Evolutionary conservation across 2,113 vertebrate species (phyloP).

Genomic region (Hydropotes inermis): DNA sequence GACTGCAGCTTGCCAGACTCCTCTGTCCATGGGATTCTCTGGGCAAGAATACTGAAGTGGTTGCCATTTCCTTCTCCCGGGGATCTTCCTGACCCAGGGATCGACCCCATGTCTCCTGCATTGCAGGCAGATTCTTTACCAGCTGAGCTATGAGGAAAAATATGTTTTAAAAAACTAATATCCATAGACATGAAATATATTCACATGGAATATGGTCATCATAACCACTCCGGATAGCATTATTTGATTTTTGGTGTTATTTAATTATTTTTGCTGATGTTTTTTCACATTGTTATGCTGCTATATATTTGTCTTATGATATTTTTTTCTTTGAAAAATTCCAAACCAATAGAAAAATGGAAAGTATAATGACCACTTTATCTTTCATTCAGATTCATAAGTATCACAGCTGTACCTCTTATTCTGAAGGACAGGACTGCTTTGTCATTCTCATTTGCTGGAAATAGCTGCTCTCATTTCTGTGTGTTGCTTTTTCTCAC

Average conservation of each 20-base stretch:
- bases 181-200: neutral
- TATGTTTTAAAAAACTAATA: neutral
- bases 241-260: neutral
- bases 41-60: neutral
- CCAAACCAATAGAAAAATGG: neutral
- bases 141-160: neutral
- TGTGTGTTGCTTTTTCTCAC: neutral
- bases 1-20: neutral
- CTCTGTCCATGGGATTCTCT: neutral
- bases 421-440: neutral
- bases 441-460: neutral
- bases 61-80: neutral
- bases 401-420: neutral
- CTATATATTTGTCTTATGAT: neutral
- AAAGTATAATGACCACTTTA: neutral
- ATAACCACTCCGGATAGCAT: neutral
- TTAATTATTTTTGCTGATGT: neutral
- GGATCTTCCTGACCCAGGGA: neutral
- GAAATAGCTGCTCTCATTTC: neutral
- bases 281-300: constrained; percentile 1
- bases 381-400: neutral
- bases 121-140: neutral
- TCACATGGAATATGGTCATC: neutral
- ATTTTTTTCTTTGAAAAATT: constrained; percentile 7
- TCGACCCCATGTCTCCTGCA: neutral